Evolutionary conservation across 2,797 vertebrate species (phyloP).

Genomic region (Aulostomus chinensis): DNA sequence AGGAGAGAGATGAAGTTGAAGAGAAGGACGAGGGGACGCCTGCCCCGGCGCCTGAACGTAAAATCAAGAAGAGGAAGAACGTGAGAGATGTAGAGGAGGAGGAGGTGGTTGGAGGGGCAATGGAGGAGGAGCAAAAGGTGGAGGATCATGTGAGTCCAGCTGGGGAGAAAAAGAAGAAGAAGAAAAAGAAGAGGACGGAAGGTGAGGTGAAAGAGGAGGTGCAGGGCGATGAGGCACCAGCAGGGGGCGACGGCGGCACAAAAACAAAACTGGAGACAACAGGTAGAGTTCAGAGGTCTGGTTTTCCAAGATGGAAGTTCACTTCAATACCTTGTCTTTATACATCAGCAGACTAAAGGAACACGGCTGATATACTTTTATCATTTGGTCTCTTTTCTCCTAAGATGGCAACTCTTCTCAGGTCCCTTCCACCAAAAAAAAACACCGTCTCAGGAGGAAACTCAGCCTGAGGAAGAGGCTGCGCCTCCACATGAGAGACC

Average conservation of each 20-base stretch:
- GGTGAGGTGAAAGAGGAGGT: not conserved
- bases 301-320: not conserved
- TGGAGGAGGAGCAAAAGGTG: constrained; percentile 3
- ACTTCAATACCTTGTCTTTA: no score
- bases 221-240: constrained; percentile 39
- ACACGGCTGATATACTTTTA: no score
- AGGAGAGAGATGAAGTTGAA: constrained; percentile 18
- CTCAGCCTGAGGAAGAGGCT: constrained; percentile 31
- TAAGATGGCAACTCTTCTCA: constrained; percentile 2
- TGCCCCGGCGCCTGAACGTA: not conserved
- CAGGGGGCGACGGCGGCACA: constrained; percentile 32
- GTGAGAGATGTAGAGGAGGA: constrained; percentile 8
- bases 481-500: not conserved
- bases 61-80: constrained; percentile 31
- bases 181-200: constrained; percentile 17
- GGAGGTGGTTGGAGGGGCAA: not conserved
- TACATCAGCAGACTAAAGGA: no score
- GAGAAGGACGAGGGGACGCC: constrained; percentile 13
- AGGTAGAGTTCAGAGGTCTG: no score
- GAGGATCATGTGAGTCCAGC: not conserved
- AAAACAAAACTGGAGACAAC: not conserved
- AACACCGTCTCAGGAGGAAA: constrained; percentile 26
- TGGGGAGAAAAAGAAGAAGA: constrained; percentile 21
- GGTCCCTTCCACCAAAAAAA: constrained; percentile 22
- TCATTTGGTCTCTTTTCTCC: not conserved